These are phyloP conservation scores for Caprella mutica DNA, from an alignment of 2,888 invertebrate species.

Conservation along the genomic window DNA sequence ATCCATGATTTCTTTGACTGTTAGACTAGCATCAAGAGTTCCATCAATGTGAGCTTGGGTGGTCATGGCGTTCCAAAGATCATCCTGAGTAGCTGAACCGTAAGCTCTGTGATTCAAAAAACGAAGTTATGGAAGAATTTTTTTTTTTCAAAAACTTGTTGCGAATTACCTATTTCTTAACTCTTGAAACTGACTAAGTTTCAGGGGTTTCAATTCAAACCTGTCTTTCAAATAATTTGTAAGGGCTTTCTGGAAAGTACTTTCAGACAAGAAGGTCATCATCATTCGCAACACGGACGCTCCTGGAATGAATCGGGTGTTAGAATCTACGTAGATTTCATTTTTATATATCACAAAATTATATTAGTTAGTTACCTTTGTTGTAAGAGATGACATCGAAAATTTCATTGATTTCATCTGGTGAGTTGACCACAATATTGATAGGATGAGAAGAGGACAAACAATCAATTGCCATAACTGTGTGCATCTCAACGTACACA, in stretches of 20 bases:
- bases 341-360: too few relatives aligned
- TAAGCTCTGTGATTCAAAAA: slow-evolving; percentile 47
- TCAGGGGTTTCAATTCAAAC: too few relatives aligned
- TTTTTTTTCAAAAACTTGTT: too few relatives aligned
- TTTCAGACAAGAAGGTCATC: slow-evolving; percentile 67
- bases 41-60: slow-evolving; percentile 53
- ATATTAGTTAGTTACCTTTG: slow-evolving; percentile 51
- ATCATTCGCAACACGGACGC: slow-evolving; percentile 83
- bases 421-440: slow-evolving; percentile 68
- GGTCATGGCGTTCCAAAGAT: slow-evolving; percentile 64
- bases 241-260: slow-evolving; percentile 57
- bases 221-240: slow-evolving; percentile 54
- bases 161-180: too few relatives aligned
- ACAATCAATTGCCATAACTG: slow-evolving; percentile 64
- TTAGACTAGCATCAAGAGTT: slow-evolving; percentile 48
- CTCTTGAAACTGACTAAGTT: too few relatives aligned
- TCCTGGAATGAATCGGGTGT: too few relatives aligned
- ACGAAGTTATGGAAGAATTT: too few relatives aligned
- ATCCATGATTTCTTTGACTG: slow-evolving; percentile 60
- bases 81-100: slow-evolving; percentile 63
- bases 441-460: slow-evolving; percentile 73
- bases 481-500: slow-evolving; percentile 62
- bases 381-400: slow-evolving; percentile 81
- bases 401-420: slow-evolving; percentile 76
- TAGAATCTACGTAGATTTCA: too few relatives aligned